Conservation (phyloP, 2,113 vertebrate genomes). For the Cheirogaleus medius region DNA sequence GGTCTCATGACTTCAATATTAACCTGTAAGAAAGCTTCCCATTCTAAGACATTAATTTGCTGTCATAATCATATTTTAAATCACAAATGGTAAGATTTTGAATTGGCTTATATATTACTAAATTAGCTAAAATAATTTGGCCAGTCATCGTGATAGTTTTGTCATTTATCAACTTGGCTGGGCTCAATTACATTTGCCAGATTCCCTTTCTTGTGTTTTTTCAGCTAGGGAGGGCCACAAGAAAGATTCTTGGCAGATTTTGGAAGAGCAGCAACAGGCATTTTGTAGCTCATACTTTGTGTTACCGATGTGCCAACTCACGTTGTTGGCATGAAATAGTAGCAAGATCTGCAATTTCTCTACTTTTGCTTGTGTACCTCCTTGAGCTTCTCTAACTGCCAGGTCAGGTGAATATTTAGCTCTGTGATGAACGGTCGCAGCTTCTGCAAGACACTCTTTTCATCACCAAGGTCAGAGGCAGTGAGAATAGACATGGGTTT, state of each 20-base stretch:
- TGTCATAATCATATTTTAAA: slow-evolving; percentile 14
- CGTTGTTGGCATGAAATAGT: neutral
- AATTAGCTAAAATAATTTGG: neutral
- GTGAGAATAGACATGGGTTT: neutral
- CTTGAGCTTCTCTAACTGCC: neutral
- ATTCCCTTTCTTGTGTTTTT: neutral
- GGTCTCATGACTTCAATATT: neutral
- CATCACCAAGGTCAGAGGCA: neutral
- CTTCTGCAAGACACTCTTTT: neutral
- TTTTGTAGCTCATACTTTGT: neutral
- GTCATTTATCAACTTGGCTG: neutral
- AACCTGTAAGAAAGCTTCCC: neutral
- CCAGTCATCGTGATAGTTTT: neutral
- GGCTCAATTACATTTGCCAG: neutral
- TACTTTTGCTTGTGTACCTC: neutral
- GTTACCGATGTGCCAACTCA: neutral
- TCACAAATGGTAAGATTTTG: neutral
- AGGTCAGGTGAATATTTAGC: neutral
- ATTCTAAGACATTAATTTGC: neutral
- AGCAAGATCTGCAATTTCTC: neutral
- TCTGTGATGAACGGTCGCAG: too few species aligned
- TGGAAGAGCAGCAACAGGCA: neutral
- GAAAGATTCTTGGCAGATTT: neutral
- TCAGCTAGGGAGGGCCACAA: neutral
- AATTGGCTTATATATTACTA: neutral